Percentiles rank a stretch among this genome's conserved stretches.
Evolutionary conservation across 2,113 vertebrate genomes (phyloP).

Genomic region (Cephalopholis sonnerati): DNA sequence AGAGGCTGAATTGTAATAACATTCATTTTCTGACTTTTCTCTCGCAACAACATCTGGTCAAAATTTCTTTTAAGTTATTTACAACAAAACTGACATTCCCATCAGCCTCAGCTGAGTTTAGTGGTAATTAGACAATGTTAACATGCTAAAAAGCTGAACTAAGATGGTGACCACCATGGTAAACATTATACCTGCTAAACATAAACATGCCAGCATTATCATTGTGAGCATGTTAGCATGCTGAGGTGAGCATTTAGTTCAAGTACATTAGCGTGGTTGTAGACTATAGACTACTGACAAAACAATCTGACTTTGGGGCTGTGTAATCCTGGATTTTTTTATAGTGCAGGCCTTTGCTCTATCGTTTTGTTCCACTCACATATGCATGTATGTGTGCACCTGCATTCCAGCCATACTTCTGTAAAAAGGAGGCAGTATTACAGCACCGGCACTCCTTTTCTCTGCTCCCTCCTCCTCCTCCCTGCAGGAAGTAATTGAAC

Average conservation of each 20-base stretch:
- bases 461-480: slow-evolving; percentile 32
- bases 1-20: neutral
- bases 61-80: neutral
- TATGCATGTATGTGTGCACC: slow-evolving; percentile 52
- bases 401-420: slow-evolving; percentile 78
- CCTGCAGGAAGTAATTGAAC: slow-evolving; percentile 74
- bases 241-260: neutral
- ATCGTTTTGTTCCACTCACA: slow-evolving; percentile 31
- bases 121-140: too few relatives aligned
- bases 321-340: slow-evolving; percentile 6
- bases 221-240: neutral
- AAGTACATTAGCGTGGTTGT: neutral
- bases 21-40: neutral
- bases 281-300: too few relatives aligned
- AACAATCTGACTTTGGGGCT: neutral
- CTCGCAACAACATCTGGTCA: neutral
- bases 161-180: neutral
- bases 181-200: neutral
- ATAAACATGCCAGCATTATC: neutral
- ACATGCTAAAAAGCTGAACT: neutral
- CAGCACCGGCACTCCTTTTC: slow-evolving; percentile 41
- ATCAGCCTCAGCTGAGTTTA: too few relatives aligned
- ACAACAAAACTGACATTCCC: too few relatives aligned
- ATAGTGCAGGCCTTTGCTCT: neutral
- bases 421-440: slow-evolving; percentile 64